phyloP scores from a whole-genome alignment of 2,888 invertebrate genomes.

The Cerceris rybyensis region DNA sequence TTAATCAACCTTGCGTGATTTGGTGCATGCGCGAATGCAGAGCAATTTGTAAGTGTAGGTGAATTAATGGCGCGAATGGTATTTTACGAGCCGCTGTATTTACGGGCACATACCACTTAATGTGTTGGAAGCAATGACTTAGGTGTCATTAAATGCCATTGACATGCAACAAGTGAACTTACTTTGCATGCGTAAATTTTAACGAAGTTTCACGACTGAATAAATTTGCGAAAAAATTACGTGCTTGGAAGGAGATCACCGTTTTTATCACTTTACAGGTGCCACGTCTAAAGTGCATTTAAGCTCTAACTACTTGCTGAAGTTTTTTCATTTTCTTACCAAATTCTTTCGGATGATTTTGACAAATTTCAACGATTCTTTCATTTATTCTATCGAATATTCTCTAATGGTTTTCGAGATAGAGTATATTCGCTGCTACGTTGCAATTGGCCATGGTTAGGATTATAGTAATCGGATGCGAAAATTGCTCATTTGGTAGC shows the following conservation, averaged over 20 bases:
- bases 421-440: neutral
- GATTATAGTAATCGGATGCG: conserved; percentile 18
- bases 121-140: conserved; percentile 38
- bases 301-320: no score
- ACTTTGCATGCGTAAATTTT: neutral
- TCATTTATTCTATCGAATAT: neutral
- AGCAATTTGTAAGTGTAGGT: conserved; percentile 27
- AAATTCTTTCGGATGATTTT: no score
- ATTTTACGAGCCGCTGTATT: conserved; percentile 36
- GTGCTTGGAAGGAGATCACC: no score
- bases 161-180: conserved; percentile 48
- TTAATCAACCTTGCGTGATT: conserved; percentile 44
- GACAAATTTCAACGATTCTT: no score
- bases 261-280: no score
- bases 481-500: conserved; percentile 4
- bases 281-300: no score
- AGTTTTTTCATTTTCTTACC: no score
- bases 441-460: neutral
- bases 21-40: conserved; percentile 7
- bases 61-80: conserved; percentile 42
- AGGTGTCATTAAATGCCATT: conserved; percentile 42
- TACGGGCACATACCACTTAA: conserved; percentile 31
- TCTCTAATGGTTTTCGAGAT: neutral
- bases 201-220: neutral
- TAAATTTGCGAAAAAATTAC: neutral